Base-by-base conservation (phyloP, 2,888 invertebrate species). In the Cryptus armator region DNA sequence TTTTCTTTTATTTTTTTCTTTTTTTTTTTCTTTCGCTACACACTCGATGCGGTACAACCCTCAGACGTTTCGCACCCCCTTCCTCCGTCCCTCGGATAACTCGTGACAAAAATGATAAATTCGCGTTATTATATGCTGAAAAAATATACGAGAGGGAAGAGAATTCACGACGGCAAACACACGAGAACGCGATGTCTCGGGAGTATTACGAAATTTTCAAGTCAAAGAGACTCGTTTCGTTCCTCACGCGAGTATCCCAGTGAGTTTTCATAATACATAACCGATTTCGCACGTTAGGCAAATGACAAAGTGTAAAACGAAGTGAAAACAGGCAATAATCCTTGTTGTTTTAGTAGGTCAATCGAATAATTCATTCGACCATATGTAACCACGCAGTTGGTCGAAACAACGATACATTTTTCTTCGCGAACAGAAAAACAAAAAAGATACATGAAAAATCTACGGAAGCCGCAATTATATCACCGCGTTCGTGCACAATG, bases 51-150 rank as follows among this genome's bases (percentile, higher is more conserved):
- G n/a, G 48, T 37, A 62, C 44, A 46, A 48, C 46, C 32, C 16
- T 48, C 48, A 10, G 48, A 71, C 71, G 62, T 37, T 37, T 37
- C 7, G 37, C 64, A 81, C 64, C 78, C 59, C 14, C 62, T 46
- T 71, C 75, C 68, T 66, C 62, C 51, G n/a, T 44, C 78, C 80
- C 67, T 80, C 88, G 85, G 56, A 78, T 67, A 56, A 79, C 74
- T 81, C 87, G 86, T 86, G 86, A 86, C 86, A 81, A 84, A 87
- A 86, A 83, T 87, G 81, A 86, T 76, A 83, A 87, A 84, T 62
- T 68, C 48, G 43, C 32, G 71, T 84, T 84, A 84, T 82, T 79
- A 81, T 56, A 68, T 71, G 75, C 37, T 46, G 70, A 59, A 59
- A 83, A 80, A 83, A 29, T 51, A 71, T 29, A 62, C 53, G 51